Percentiles rank a stretch among this genome's conserved stretches.
Evolutionary conservation across 2,797 vertebrate genomes (phyloP).

Genomic region (Artibeus jamaicensis): DNA sequence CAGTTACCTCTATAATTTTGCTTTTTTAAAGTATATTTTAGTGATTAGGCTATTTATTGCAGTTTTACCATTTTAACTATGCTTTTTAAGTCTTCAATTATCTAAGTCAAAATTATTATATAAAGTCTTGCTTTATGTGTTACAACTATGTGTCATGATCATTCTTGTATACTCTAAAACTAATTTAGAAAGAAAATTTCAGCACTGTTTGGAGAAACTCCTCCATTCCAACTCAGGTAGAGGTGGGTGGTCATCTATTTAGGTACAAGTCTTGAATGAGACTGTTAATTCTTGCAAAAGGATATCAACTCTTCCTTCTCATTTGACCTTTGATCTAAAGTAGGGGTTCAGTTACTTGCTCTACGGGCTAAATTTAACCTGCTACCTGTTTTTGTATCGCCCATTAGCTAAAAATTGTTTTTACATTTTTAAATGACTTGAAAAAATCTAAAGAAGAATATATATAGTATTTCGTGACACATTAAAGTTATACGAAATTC

Average conservation of each 20-base stretch:
- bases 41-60: no score
- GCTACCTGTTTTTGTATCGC: not conserved
- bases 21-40: no score
- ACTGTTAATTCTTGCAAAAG: not conserved
- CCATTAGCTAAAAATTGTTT: not conserved
- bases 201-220: not conserved
- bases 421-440: not conserved
- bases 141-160: not conserved
- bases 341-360: not conserved
- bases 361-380: not conserved
- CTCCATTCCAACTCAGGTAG: not conserved
- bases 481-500: constrained; percentile 32
- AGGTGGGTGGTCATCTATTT: not conserved
- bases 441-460: not conserved
- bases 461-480: not conserved
- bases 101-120: constrained; percentile 1
- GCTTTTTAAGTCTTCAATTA: constrained; percentile 16
- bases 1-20: not conserved
- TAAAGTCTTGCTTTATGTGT: not conserved
- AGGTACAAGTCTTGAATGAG: not conserved
- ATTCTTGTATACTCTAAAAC: not conserved
- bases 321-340: not conserved
- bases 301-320: not conserved
- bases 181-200: constrained; percentile 28
- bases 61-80: not conserved